Base-by-base conservation (phyloP, 2,113 vertebrate genomes). In the Rhodinocichla rosea region DNA sequence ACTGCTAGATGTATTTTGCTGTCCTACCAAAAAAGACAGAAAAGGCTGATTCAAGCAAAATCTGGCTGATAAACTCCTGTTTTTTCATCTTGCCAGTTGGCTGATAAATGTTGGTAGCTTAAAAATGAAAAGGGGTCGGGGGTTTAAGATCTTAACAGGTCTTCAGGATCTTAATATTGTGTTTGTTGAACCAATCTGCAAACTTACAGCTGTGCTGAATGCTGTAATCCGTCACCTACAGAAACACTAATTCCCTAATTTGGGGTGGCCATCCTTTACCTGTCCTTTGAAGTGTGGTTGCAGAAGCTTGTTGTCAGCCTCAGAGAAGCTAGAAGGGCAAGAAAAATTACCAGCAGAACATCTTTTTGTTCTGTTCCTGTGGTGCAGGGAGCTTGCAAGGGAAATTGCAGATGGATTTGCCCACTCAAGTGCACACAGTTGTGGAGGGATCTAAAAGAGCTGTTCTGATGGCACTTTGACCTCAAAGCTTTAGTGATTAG, bases 401-500 rank as follows among this genome's bases (percentile, higher is more conserved):
- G 65, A 37, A 79, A 23, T 21, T 60, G 18, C 37, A 47, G n/a
- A 11, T 3, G 7, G 33, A 32, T 90, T 76, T 83, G 16, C 24
- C 62, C 13, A 1, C 64, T 42, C 16, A 0, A 32, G 9, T 42
- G 47, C 26, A 75, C 13, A 1, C 2, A 0, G 11, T 42, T 55
- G 9, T 9, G 15, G 37, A 37, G 27, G 6, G 8, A 4, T 35
- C 39, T 18, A 23, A 27, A 37, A 30, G n/a, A 52, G n/a, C 55
- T 56, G 32, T n/a, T 56, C 32, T 56, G 32, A n/a, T 56, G 55
- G 22, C 47, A 64, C 1, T 67, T 79, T 24, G 57, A 27, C 44
- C 42, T 63, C 57, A 56, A 22, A 42, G n/a, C 42, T 75, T 22
- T 6, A 35, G 5, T 33, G 37, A 49, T 39, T 15, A 26, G 15